Conservation (phyloP, 2,797 vertebrate genomes). For the Calcarius lapponicus region DNA sequence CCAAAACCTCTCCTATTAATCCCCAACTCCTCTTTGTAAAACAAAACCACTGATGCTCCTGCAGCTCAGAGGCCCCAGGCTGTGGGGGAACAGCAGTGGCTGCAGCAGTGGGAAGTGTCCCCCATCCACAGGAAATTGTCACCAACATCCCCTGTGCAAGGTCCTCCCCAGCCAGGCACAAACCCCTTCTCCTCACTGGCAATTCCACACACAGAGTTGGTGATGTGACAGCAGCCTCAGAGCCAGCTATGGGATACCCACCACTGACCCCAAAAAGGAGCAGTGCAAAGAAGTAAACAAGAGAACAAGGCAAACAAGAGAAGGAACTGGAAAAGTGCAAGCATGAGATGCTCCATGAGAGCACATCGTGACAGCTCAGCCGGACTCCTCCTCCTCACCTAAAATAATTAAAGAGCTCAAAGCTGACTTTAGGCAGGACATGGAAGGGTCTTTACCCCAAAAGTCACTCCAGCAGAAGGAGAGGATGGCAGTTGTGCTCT, state of each 20-base stretch:
- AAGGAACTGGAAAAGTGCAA: background rate
- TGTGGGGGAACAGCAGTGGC: background rate
- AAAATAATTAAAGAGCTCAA: background rate
- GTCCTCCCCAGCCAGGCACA: background rate
- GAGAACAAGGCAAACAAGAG: background rate
- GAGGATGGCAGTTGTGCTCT: fast-evolving
- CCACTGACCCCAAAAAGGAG: background rate
- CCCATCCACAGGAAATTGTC: background rate
- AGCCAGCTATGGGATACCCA: fast-evolving
- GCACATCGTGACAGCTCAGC: fast-evolving
- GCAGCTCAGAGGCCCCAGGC: background rate
- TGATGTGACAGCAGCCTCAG: fast-evolving
- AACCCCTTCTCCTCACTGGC: background rate
- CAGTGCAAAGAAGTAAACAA: background rate
- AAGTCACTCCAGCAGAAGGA: background rate
- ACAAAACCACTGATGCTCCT: background rate
- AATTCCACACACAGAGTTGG: fast-evolving
- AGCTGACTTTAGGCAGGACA: background rate
- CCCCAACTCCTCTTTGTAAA: background rate
- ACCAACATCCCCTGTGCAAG: background rate
- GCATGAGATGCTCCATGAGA: fast-evolving
- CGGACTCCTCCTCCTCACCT: background rate
- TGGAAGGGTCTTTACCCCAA: background rate
- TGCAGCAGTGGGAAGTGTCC: background rate
- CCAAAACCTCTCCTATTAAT: background rate